Base-by-base conservation (phyloP, 2,888 invertebrate genomes). In the Drosophila cracens region DNA sequence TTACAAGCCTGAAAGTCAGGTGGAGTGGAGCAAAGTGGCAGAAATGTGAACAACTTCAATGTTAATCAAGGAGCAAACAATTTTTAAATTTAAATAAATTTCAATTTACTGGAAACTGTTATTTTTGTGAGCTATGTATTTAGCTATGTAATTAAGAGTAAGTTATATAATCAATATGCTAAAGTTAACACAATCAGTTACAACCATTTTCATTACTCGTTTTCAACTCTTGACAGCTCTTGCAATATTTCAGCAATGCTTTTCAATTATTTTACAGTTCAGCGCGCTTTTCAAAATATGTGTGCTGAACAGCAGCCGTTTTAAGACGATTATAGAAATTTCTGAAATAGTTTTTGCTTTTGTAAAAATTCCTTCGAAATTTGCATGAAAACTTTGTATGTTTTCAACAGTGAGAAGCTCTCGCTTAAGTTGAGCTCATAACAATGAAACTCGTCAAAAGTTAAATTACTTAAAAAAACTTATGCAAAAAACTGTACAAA, bases 381-480 rank as follows among this genome's bases (percentile, higher is more conserved):
- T 57, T 65, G 74, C 74, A 66, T 70, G 70, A 67, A 71, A 85
- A 85, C 68, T 76, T 60, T 51, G 18, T 25, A 75, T 81, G 58
- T 65, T 77, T 21, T 71, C 66, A 70, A 65, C 67, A 57, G 59
- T 34, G 25, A 60, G 52, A 34, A 31, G 46, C 8, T 4, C 43
- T 16, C 38, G 59, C 38, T 67, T 52, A 54, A 61, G 48, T 57
- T 51, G 40, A 31, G 65, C 58, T 70, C 64, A 64, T 70, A 77
- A 78, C 64, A 76, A 79, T 73, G 66, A 74, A 82, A 64, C 76
- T 88, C 71, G 64, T 73, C 73, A 79, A 70, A 84, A 84, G 87
- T 84, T 83, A 81, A 87, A 89, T 87, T 83, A 76, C 89, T 83
- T 83, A 40, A 79, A 40, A 40, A 79, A 84, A 74, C 82, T 86